phyloP scores from a whole-genome alignment of 2,113 vertebrate genomes.

The Syrrhaptes paradoxus region DNA sequence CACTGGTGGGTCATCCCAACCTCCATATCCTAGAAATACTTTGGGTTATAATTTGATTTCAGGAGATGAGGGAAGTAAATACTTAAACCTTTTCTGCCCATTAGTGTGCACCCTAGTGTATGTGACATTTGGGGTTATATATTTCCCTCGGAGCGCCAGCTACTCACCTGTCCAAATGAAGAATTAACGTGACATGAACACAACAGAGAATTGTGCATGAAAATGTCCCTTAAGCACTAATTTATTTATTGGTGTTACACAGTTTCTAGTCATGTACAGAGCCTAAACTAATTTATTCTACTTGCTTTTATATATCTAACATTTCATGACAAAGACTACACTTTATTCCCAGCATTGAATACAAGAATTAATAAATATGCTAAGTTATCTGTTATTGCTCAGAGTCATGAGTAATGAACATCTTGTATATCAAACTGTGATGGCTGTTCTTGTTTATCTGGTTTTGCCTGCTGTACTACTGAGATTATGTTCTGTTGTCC shows the following conservation, averaged over 20 bases:
- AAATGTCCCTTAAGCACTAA: constrained; percentile 18
- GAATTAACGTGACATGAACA: constrained; percentile 21
- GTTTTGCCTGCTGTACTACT: not conserved
- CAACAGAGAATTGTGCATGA: not conserved
- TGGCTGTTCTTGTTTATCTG: constrained; percentile 47
- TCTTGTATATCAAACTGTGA: not conserved
- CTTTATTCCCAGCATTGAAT: constrained; percentile 21
- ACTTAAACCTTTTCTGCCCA: not conserved
- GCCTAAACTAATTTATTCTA: constrained; percentile 49
- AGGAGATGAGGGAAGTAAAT: not conserved
- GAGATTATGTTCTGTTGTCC: constrained; percentile 23
- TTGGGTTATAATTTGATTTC: not conserved
- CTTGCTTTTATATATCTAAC: not conserved
- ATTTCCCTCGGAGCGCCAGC: not conserved
- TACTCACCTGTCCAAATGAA: not conserved
- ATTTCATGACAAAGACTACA: not conserved
- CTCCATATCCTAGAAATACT: not conserved
- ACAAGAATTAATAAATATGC: constrained; percentile 59
- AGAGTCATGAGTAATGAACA: constrained; percentile 34
- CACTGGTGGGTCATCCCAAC: not conserved
- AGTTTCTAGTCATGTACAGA: constrained; percentile 12
- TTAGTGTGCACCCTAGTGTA: not conserved
- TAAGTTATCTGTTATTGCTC: constrained; percentile 19
- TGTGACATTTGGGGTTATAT: not conserved
- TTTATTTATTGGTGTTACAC: constrained; percentile 37